These are phyloP conservation scores for Protonemura montana DNA, from an alignment of 2,888 invertebrate species.

Conservation along the genomic window DNA sequence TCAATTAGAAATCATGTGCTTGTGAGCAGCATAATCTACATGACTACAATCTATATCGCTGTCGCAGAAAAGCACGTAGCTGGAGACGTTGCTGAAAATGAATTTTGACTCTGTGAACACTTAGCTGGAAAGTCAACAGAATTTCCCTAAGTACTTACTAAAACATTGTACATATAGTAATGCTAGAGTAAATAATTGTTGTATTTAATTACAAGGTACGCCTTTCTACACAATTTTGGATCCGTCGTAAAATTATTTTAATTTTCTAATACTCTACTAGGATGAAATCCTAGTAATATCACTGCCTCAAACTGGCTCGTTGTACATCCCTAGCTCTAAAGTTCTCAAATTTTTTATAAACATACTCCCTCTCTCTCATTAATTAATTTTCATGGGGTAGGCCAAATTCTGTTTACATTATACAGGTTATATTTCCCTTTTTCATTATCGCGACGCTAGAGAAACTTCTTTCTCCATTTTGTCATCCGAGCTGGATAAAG, in stretches of 20 bases:
- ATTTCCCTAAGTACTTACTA: constrained; percentile 2
- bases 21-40: not conserved
- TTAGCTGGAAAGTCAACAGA: constrained; percentile 8
- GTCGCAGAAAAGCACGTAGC: not conserved
- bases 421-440: not conserved
- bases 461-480: not conserved
- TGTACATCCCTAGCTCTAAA: not conserved
- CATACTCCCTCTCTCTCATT: not conserved
- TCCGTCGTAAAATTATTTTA: not conserved
- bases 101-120: not conserved
- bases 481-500: not conserved
- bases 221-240: not conserved
- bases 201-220: not conserved
- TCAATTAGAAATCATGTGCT: not conserved
- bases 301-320: not conserved
- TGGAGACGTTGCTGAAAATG: not conserved
- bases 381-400: not conserved
- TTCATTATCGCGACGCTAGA: not conserved
- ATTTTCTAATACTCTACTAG: too few relatives aligned
- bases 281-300: too few relatives aligned
- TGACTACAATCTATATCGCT: not conserved
- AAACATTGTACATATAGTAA: not conserved
- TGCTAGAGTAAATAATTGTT: not conserved
- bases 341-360: not conserved
- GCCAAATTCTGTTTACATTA: not conserved